These are phyloP conservation scores for Saxidomus purpurata DNA, from an alignment of 1,140 invertebrate genomes.

Conservation along the genomic window DNA sequence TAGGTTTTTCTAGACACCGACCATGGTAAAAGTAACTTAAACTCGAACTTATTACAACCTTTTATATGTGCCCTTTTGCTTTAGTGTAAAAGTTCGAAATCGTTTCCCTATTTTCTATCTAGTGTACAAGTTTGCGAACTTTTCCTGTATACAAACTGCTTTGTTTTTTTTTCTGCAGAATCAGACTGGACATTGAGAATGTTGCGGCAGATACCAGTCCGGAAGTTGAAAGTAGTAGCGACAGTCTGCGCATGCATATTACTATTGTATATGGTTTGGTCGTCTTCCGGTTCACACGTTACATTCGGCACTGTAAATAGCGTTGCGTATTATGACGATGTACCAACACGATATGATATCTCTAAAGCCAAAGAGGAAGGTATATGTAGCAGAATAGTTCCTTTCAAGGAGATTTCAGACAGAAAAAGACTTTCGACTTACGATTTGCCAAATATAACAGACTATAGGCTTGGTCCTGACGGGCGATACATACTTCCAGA, in stretches of 20 bases:
- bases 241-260: neutral
- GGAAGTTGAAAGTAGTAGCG: conserved; percentile 31
- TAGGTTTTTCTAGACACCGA: no score
- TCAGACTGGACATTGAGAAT: neutral
- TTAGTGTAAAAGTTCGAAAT: no score
- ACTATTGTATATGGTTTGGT: neutral
- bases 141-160: no score
- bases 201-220: conserved; percentile 41
- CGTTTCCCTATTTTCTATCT: no score
- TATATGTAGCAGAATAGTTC: conserved; percentile 29
- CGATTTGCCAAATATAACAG: conserved; percentile 42
- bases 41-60: no score
- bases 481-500: conserved; percentile 23
- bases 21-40: no score
- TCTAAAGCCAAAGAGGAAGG: neutral
- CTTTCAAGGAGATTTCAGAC: neutral
- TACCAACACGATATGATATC: neutral
- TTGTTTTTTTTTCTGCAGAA: neutral
- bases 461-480: conserved; percentile 32
- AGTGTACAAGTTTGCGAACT: no score
- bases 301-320: neutral
- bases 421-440: conserved; percentile 42
- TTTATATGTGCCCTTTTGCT: no score
- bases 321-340: neutral
- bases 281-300: neutral